A percentile compares a stretch with the other conserved stretches of the same genome.
Evolutionary conservation across 2,888 invertebrate species (phyloP).

Genomic region (Morpho deidamia): DNA sequence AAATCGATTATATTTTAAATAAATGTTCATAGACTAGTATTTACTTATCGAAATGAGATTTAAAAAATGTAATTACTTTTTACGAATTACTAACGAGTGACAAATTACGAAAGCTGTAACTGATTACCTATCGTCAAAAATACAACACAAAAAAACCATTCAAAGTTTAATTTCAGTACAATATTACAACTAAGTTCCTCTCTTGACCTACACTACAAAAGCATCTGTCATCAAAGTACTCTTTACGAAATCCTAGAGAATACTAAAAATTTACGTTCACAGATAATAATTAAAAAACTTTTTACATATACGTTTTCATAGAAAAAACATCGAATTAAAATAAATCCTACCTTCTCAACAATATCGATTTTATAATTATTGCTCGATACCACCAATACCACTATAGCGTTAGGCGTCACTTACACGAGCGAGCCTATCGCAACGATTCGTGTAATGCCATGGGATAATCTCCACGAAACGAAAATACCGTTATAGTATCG

Average conservation of each 20-base stretch:
- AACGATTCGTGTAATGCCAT: too few relatives aligned
- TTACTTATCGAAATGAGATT: background rate
- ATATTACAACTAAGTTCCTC: too few relatives aligned
- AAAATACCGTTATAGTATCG: too few relatives aligned
- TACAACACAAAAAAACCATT: too few relatives aligned
- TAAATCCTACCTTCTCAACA: constrained; percentile 2
- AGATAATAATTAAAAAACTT: constrained; percentile 7
- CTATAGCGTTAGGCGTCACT: background rate
- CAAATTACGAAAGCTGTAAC: background rate
- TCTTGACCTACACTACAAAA: constrained; percentile 1
- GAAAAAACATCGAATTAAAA: constrained; percentile 8
- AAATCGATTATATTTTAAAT: background rate
- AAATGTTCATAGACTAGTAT: background rate
- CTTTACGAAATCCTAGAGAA: background rate
- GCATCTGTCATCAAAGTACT: constrained; percentile 1
- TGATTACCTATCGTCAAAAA: too few relatives aligned
- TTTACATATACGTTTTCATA: constrained; percentile 1
- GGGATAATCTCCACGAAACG: too few relatives aligned
- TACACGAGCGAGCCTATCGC: too few relatives aligned
- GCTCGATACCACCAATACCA: constrained; percentile 10
- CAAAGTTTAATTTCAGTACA: too few relatives aligned
- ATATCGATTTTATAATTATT: constrained; percentile 15
- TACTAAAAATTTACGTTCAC: constrained; percentile 11
- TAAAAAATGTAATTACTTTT: too few relatives aligned
- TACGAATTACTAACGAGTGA: background rate